Conservation (phyloP, 2,113 vertebrate species). For the Propithecus coquereli region DNA sequence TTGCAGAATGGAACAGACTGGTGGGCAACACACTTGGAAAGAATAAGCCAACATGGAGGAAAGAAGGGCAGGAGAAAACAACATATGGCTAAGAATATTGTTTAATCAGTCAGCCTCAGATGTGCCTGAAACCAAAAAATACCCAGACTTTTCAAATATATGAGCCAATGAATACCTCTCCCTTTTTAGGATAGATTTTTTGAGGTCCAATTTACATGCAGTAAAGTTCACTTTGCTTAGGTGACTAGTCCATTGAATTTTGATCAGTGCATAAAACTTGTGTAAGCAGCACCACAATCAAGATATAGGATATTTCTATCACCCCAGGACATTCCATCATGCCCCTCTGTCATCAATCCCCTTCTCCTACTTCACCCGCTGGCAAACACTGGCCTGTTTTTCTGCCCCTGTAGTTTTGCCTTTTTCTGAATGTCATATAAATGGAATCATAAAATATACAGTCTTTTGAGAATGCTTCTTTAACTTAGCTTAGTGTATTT, state of each 20-base stretch:
- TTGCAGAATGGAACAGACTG: not conserved
- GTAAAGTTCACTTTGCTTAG: not conserved
- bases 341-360: not conserved
- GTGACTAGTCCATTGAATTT: not conserved
- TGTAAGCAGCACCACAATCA: not conserved
- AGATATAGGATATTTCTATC: not conserved
- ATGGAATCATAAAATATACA: not conserved
- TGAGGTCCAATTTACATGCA: not conserved
- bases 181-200: not conserved
- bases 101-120: not conserved
- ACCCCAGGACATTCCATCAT: not conserved
- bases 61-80: not conserved
- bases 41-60: not conserved
- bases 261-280: not conserved
- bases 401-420: not conserved
- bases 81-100: not conserved
- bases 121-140: not conserved
- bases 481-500: not conserved
- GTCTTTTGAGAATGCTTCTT: not conserved
- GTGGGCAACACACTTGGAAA: not conserved
- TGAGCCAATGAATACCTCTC: not conserved
- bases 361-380: not conserved
- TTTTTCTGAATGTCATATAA: not conserved
- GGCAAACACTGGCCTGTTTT: not conserved
- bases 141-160: not conserved